Evolutionary conservation across 2,113 vertebrate genomes (phyloP), one percentile per base, ranked within the genome.

Genomic region (Brachypteracias leptosomus): DNA sequence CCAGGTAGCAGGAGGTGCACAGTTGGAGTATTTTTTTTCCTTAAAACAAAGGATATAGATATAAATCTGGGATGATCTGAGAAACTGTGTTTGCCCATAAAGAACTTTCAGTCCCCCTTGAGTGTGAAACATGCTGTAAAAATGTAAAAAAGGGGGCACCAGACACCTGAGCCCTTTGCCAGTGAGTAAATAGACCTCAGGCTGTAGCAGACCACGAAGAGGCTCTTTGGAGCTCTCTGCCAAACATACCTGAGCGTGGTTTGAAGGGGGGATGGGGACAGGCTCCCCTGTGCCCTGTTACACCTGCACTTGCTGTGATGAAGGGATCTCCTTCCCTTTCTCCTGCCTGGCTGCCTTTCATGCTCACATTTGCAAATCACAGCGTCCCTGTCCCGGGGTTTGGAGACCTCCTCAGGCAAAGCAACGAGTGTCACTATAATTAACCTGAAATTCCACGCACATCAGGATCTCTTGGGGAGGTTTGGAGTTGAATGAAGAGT

Each of bases 171-270:
- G 33, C 15, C 24, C 59, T 80, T 71, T 31, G 57, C 57, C 40
- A 52, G 51, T 8, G 20, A 61, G n/a, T 58, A 26, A 40, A 92
- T 24, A 49, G 46, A 20, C 65, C 83, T 71, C 6, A 47, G 31
- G 16, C 2, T 57, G 0, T 29, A 13, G 46, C 2, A 75, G 68
- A 33, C 16, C 7, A 1, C 54, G 26, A 61, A 44, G 1, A 44
- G 67, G 10, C 16, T 29, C 31, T 42, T 21, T 15, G 25, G 66
- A 73, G 66, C 7, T 40, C 22, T 86, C 36, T 0, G 1, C 33
- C 36, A 49, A 67, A 58, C 55, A 29, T 46, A 17, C 2, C 15
- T 1, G 29, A 35, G 25, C 58, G 19, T 47, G 12, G 25, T 36
- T 40, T 63, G 16, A 25, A 47, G 51, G 29, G 61, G 44, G 26